Conservation (phyloP, 2,797 vertebrate genomes). For the Scleropages formosus region DNA sequence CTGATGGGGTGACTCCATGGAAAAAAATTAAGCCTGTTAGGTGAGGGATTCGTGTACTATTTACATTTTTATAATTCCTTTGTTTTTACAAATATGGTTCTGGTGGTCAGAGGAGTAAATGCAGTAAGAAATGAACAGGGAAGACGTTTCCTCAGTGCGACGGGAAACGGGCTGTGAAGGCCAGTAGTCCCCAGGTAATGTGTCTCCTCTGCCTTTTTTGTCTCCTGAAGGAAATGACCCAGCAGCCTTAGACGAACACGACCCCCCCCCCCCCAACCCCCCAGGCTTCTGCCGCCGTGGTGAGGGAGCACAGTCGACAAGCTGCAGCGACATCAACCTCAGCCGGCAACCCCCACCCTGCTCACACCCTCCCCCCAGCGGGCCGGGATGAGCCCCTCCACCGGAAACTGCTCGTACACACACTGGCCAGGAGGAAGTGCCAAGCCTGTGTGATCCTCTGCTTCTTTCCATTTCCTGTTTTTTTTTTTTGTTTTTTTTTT, state of each 20-base stretch:
- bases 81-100: no score
- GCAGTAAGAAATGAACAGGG: no score
- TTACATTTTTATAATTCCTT: no score
- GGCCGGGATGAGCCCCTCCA: conserved; percentile 38
- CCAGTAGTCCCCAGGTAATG: no score
- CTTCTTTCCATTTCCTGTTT: conserved; percentile 30
- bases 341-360: conserved; percentile 71
- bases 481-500: conserved; percentile 36
- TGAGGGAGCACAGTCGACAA: no score
- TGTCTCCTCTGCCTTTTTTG: conserved; percentile 53
- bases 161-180: no score
- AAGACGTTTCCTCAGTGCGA: no score
- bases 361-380: conserved; percentile 55
- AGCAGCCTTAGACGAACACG: conserved; percentile 94
- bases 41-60: no score
- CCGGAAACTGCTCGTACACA: conserved; percentile 54
- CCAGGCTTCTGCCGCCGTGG: conserved; percentile 74
- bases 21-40: no score
- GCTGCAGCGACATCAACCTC: conserved; percentile 90
- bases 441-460: conserved; percentile 57
- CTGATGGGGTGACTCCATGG: no score
- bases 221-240: conserved; percentile 89
- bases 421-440: conserved; percentile 51
- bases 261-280: conserved; percentile 80
- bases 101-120: no score